These are phyloP conservation scores for Agrilus biguttatus DNA, from an alignment of 2,888 invertebrate species.

Conservation along the genomic window DNA sequence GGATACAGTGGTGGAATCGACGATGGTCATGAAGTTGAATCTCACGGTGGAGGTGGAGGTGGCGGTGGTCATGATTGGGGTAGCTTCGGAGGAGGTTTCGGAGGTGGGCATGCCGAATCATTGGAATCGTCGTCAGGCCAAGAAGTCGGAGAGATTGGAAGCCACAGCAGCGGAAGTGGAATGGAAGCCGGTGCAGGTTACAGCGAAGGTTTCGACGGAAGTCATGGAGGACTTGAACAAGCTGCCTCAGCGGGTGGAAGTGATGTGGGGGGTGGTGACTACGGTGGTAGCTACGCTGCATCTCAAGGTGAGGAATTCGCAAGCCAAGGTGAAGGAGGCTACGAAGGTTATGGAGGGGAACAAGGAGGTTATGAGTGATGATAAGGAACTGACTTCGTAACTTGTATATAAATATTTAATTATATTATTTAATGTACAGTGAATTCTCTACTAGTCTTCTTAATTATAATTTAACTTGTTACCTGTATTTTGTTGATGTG, in stretches of 20 bases:
- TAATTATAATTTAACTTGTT: too few relatives aligned
- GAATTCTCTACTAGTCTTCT: too few relatives aligned
- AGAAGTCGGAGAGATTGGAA: conserved; percentile 19
- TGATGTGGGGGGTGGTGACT: conserved; percentile 27
- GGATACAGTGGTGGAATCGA: conserved; percentile 55
- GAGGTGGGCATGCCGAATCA: conserved; percentile 4
- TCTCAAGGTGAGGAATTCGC: conserved; percentile 9
- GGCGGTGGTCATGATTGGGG: conserved; percentile 14
- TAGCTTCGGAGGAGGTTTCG: conserved; percentile 11
- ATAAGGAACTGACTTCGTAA: too few relatives aligned
- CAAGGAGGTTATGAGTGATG: conserved; percentile 3
- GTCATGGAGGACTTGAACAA: conserved; percentile 9
- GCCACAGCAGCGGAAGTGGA: conserved; percentile 16
- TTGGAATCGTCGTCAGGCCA: conserved; percentile 14
- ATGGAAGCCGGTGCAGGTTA: conserved; percentile 28
- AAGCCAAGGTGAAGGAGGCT: conserved; percentile 9
- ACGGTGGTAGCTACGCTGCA: conserved; percentile 19
- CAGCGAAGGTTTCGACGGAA: conserved; percentile 20
- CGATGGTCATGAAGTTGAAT: conserved; percentile 24
- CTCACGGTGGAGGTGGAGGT: conserved; percentile 29
- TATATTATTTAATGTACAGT: too few relatives aligned
- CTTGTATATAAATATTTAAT: too few relatives aligned
- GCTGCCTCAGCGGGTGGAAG: conserved; percentile 30
- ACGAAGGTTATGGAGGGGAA: conserved; percentile 12
- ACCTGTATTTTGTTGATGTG: too few relatives aligned